Conservation (phyloP, 2,888 invertebrate species). For the Hydrotaea diabolus region DNA sequence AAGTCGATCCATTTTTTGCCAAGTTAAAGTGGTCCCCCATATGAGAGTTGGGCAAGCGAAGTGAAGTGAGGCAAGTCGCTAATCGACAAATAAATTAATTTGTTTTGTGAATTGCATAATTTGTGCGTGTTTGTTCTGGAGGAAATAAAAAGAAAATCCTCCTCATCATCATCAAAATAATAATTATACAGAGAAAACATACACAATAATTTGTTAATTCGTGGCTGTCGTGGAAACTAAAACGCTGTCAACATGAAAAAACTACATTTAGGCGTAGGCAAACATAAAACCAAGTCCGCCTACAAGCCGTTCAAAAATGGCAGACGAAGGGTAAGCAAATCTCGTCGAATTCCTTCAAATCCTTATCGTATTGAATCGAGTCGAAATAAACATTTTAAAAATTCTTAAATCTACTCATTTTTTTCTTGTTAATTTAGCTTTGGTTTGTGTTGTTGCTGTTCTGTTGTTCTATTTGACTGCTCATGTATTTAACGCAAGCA, state of each 20-base stretch:
- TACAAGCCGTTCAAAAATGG: conserved; percentile 67
- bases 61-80: not conserved
- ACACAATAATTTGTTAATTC: not conserved
- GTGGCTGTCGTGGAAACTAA: conserved; percentile 4
- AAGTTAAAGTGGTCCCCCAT: not conserved
- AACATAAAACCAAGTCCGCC: conserved; percentile 62
- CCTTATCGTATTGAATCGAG: conserved; percentile 1
- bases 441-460: not conserved
- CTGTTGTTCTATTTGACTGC: not conserved
- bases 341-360: not conserved
- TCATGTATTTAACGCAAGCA: not conserved
- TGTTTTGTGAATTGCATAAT: conserved; percentile 26
- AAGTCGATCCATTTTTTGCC: not conserved
- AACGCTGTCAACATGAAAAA: conserved; percentile 65
- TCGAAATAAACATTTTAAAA: not conserved
- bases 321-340: conserved; percentile 67
- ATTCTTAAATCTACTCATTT: conserved; percentile 13
- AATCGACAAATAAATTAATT: not conserved
- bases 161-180: not conserved
- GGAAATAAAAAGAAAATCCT: conserved; percentile 1
- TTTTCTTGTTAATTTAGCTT: not conserved
- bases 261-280: conserved; percentile 65
- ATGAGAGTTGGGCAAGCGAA: not conserved
- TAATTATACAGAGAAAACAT: not conserved
- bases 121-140: conserved; percentile 4